A percentile compares a stretch with the other conserved stretches of the same genome.
These are phyloP conservation scores for Sussaba pulchella DNA, from an alignment of 2,888 invertebrate species.

Conservation along the genomic window DNA sequence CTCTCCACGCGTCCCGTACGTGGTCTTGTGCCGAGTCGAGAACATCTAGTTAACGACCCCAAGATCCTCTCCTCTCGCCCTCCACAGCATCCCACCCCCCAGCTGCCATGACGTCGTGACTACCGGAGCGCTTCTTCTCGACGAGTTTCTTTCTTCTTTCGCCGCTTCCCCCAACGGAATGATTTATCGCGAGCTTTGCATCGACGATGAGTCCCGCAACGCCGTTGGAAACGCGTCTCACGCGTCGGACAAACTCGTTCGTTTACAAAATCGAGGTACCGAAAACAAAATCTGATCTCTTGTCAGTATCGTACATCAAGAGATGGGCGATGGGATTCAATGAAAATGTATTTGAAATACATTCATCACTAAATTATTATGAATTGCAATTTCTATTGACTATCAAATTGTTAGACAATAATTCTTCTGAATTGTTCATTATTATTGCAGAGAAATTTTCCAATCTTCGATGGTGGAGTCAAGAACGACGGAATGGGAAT, in stretches of 20 bases:
- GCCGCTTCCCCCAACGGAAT: conserved; percentile 29
- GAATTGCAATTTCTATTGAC: too few species aligned
- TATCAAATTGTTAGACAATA: too few species aligned
- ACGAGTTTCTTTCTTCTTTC: conserved; percentile 7
- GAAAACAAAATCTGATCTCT: conserved; percentile 16
- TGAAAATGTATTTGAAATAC: too few species aligned
- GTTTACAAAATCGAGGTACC: not conserved
- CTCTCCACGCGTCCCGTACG: not conserved
- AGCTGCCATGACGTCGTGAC: too few species aligned
- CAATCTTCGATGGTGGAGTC: too few species aligned
- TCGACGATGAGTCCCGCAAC: conserved; percentile 19
- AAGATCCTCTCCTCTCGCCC: too few species aligned
- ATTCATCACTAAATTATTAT: too few species aligned
- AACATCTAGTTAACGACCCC: conserved; percentile 34
- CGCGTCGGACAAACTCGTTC: not conserved
- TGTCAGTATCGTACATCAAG: not conserved
- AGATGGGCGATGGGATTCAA: too few species aligned
- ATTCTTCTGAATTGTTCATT: too few species aligned
- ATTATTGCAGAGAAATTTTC: too few species aligned
- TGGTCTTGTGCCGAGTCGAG: conserved; percentile 2
- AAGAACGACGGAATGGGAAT: too few species aligned
- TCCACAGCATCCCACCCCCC: too few species aligned
- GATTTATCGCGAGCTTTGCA: conserved; percentile 33
- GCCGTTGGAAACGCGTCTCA: not conserved
- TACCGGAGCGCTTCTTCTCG: not conserved